Base-by-base conservation (phyloP, 2,113 vertebrate species). In the Gadus chalcogrammus region DNA sequence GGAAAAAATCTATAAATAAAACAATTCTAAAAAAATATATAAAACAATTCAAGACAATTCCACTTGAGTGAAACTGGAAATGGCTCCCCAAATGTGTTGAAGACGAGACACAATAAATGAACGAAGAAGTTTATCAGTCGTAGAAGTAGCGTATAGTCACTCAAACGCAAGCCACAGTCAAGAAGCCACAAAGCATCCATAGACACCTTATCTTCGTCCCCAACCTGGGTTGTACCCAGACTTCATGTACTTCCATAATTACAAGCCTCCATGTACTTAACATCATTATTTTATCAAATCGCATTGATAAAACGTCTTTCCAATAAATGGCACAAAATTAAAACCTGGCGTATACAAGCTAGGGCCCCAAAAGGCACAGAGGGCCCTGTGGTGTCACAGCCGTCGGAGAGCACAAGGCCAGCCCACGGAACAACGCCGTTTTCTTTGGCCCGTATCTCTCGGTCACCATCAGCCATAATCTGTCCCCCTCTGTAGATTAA, bases 401-500 rank as follows among this genome's bases (percentile, higher is more conserved):
- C 42, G 12, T 13, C 42, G 15, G 59, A 87, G 81, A 38, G 62
- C 83, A 69, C 55, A 70, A 76, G 48, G 71, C 79, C 77, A 78
- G 82, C 84, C 79, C 78, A 81, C 80, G 22, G 67, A 70, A 72
- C 64, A 42, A 11, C 69, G 71, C 11, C n/a, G 66, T 76, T 83
- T 84, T 82, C 76, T 77, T 72, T 59, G 24, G 72, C 68, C 42
- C 38, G 84, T 88, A 89, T 88, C 85, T 70, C 61, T 20, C 66
- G 62, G 74, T 83, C 82, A 72, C 75, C 74, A 85, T 88, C 85
- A 65, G 61, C 79, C 64, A 77, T 82, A 76, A 89, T 82, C 82
- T 85, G 74, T 79, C 78, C 77, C 80, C 68, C 70, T 79, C 70
- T 80, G 80, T 73, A 87, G 87, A 90, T 92, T 86, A 75, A 91